Evolutionary conservation across 2,888 invertebrate species (phyloP).

Genomic region (Agapetus fuscipes): DNA sequence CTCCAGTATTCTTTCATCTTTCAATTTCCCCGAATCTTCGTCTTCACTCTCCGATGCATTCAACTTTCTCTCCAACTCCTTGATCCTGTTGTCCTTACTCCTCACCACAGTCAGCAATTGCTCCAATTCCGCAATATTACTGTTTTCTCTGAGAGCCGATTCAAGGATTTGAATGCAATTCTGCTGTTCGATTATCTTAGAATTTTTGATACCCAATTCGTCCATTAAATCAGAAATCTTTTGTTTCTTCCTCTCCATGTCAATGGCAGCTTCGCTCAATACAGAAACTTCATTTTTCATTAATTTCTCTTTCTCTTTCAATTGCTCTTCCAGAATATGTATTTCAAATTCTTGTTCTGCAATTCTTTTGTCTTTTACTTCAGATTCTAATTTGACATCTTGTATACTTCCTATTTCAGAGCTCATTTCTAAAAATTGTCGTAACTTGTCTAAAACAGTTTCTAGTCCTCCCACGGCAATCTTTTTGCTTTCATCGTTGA

Average conservation of each 20-base stretch:
- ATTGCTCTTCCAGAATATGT: conserved; percentile 11
- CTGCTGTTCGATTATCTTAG: conserved; percentile 46
- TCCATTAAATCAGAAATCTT: conserved; percentile 38
- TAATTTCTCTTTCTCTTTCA: conserved; percentile 7
- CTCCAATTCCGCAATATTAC: conserved; percentile 48
- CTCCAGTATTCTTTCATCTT: conserved; percentile 54
- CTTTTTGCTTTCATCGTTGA: conserved; percentile 4
- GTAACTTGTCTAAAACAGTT: conserved; percentile 24
- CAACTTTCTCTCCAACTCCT: conserved; percentile 63
- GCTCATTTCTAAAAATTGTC: conserved; percentile 20
- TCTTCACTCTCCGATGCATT: conserved; percentile 26
- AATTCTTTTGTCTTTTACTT: conserved; percentile 21
- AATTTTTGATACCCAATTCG: conserved; percentile 42
- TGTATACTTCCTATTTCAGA: conserved; percentile 19
- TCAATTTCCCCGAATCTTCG: conserved; percentile 41
- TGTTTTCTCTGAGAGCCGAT: conserved; percentile 45
- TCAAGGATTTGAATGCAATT: conserved; percentile 44
- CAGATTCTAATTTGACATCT: conserved; percentile 22
- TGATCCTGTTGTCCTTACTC: conserved; percentile 58
- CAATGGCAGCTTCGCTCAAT: conserved; percentile 3
- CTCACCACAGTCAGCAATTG: conserved; percentile 47
- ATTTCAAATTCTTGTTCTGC: conserved; percentile 24
- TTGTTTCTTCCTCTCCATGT: conserved; percentile 26
- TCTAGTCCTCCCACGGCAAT: conserved; percentile 22
- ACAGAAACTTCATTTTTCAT: too few relatives aligned